Percentiles rank a stretch among this genome's conserved stretches.
phyloP scores from a whole-genome alignment of 2,888 invertebrate genomes.

The Oscheius sp. region DNA sequence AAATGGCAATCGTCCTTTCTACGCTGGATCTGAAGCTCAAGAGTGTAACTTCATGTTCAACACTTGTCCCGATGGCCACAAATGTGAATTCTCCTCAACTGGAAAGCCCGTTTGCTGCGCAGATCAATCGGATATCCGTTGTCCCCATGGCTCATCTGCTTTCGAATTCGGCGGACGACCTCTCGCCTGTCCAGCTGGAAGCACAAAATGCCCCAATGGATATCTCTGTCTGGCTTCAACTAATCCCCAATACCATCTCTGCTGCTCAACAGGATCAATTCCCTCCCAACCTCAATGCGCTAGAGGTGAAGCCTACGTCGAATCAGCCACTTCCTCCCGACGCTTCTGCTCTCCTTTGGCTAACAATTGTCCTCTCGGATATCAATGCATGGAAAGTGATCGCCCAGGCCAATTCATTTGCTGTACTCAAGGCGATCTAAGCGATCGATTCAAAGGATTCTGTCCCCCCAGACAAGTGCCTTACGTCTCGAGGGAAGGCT shows the following conservation, averaged over 20 bases:
- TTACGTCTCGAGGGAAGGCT: slow-evolving; percentile 56
- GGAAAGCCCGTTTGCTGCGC: slow-evolving; percentile 55
- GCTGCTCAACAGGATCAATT: slow-evolving; percentile 56
- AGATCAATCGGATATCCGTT: slow-evolving; percentile 48
- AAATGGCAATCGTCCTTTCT: slow-evolving; percentile 46
- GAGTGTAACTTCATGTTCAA: slow-evolving; percentile 66
- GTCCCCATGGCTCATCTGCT: slow-evolving; percentile 61
- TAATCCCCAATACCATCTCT: slow-evolving; percentile 63
- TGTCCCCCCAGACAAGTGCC: slow-evolving; percentile 69
- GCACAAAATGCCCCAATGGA: slow-evolving; percentile 57
- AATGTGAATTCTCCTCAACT: slow-evolving; percentile 60
- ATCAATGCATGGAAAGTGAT: slow-evolving; percentile 57
- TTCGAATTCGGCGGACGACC: slow-evolving; percentile 68
- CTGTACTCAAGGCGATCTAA: slow-evolving; percentile 59
- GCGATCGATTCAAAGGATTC: slow-evolving; percentile 58
- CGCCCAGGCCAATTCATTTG: slow-evolving; percentile 56
- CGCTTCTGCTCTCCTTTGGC: slow-evolving; percentile 56
- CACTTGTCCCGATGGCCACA: slow-evolving; percentile 67
- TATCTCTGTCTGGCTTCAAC: slow-evolving; percentile 60
- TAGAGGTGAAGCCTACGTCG: slow-evolving; percentile 63
- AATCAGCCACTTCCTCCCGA: slow-evolving; percentile 49
- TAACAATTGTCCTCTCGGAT: slow-evolving; percentile 58
- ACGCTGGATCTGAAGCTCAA: slow-evolving; percentile 32
- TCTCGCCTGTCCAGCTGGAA: slow-evolving; percentile 66
- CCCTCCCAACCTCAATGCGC: slow-evolving; percentile 60